A percentile compares a stretch with the other conserved stretches of the same genome.
Conservation (phyloP, 2,888 invertebrate genomes). For the Calameuta filiformis region DNA sequence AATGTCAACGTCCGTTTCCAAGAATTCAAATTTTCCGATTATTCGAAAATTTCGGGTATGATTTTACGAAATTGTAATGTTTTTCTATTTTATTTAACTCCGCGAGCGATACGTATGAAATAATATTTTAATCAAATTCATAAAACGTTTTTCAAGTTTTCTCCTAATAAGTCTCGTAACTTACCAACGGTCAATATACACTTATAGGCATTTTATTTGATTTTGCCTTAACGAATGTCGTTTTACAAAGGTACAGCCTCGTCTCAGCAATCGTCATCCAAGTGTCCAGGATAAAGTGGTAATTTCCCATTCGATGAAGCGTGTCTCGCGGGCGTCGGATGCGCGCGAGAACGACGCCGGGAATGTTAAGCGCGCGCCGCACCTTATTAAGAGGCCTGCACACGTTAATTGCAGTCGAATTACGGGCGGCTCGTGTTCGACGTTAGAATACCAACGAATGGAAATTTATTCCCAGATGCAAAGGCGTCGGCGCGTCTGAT, state of each 20-base stretch:
- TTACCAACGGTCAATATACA: background rate
- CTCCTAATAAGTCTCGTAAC: background rate
- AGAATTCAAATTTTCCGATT: background rate
- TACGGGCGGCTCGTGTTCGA: conserved; percentile 13
- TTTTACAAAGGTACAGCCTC: background rate
- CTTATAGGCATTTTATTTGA: background rate
- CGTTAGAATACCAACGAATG: conserved; percentile 10
- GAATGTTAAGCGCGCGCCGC: conserved; percentile 24
- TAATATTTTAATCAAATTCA: background rate
- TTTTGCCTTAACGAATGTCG: background rate
- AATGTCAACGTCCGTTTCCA: background rate
- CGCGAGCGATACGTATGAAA: too few relatives aligned
- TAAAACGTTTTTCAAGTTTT: background rate
- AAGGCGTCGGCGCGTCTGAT: conserved; percentile 25
- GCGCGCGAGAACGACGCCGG: conserved; percentile 6
- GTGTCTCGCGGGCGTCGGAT: background rate
- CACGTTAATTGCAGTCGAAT: conserved; percentile 32
- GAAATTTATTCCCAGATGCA: background rate
- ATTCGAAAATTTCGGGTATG: too few relatives aligned
- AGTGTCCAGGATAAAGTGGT: background rate
- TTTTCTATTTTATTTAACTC: too few relatives aligned
- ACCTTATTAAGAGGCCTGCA: conserved; percentile 9
- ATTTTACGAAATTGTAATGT: too few relatives aligned
- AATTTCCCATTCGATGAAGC: background rate
- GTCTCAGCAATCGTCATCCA: background rate